Evolutionary conservation across 2,888 invertebrate genomes (phyloP), one percentile per base, ranked within the genome.

Genomic region (Hirtodrosophila confusa): DNA sequence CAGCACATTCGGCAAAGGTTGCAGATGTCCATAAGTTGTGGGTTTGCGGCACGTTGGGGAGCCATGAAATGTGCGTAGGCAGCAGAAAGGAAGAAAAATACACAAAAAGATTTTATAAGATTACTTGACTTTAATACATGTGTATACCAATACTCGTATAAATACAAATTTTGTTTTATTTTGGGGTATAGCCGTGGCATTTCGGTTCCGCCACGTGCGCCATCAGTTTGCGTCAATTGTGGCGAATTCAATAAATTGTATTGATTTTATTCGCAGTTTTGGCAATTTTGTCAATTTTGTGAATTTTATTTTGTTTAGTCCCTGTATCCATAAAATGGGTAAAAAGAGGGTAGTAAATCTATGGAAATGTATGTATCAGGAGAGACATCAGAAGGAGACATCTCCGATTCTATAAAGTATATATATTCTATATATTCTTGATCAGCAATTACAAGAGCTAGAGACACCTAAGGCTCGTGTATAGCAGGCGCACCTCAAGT

Each of bases 21-120:
- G 17, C 5, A 17, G 39, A 24, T 39, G 60, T 63, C 60, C 71
- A 64, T 66, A 74, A 58, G 51, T 75, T 62, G 68, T 63, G 65
- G 11, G 61, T 73, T 82, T 78, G 83, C 63, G 57, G 69, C 80
- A 67, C 83, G 51, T 82, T 66, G 71, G 86, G 86, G 86, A 79
- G 62, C 53, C 79, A 71, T 83, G 83, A 74, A 86, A 66, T 27
- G 27, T 27, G 6, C 27, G 27, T 6, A 12, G 36, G 43, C 44
- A 44, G 23, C 10, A 29, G 37, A 37, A 58, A 29, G 9, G 49
- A 50, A 44, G 11, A 6, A 58, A 33, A 63, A 60, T 62, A 69
- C 48, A 60, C 23, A 55, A 54, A 69, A 67, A 70, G 84, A 83
- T 82, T 83, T 83, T 70, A 71, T 77, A 75, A 67, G 86, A 84